phyloP scores from a whole-genome alignment of 2,797 vertebrate species.

The Leucoraja ocellata region DNA sequence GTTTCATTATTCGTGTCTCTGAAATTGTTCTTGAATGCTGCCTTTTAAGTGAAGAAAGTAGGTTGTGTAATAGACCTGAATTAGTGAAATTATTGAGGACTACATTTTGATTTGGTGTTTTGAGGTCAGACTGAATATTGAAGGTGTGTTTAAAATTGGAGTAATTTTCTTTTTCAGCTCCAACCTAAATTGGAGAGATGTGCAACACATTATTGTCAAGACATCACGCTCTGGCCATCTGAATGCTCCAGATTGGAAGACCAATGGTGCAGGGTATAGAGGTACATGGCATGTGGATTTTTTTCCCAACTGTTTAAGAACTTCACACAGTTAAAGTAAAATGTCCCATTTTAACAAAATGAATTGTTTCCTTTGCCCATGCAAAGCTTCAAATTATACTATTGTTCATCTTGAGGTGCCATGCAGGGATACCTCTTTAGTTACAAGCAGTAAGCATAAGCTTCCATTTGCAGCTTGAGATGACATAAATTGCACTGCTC shows the following conservation, averaged over 20 bases:
- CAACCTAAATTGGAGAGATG: slow-evolving; percentile 87
- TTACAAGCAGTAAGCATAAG: neutral
- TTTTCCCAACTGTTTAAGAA: neutral
- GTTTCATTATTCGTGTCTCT: neutral
- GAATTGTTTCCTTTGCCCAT: neutral
- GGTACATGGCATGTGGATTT: slow-evolving; percentile 62
- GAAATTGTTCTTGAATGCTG: neutral
- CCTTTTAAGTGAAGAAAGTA: neutral
- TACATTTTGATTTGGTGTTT: neutral
- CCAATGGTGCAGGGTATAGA: slow-evolving; percentile 94
- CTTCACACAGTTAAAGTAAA: neutral
- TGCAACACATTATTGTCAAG: slow-evolving; percentile 96
- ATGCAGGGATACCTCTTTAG: neutral
- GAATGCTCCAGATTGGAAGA: slow-evolving; percentile 97
- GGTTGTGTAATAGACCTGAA: neutral
- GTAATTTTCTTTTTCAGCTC: slow-evolving; percentile 57
- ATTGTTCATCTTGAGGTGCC: neutral
- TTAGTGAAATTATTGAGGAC: neutral
- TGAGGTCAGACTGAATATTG: neutral
- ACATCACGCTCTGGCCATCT: slow-evolving; percentile 92
- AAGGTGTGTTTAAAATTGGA: slow-evolving; percentile 37
- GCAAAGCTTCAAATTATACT: neutral
- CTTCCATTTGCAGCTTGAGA: neutral
- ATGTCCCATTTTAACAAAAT: neutral
- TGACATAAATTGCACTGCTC: neutral